Evolutionary conservation across 2,888 invertebrate species (phyloP).

Genomic region (Pegoplata infirma): DNA sequence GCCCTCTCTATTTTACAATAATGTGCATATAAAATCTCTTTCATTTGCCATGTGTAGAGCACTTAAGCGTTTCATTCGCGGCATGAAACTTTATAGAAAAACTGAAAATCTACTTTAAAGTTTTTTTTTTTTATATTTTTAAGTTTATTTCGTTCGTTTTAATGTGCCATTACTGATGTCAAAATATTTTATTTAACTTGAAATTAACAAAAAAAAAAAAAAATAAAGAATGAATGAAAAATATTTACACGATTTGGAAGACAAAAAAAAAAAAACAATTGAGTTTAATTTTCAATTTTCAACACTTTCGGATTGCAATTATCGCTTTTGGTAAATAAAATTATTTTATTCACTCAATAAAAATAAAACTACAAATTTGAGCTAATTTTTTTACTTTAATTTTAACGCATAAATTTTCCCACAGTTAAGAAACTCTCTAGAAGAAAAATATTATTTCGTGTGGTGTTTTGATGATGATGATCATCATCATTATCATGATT

Average conservation of each 20-base stretch:
- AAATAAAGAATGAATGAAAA: too few species aligned
- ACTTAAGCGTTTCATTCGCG: constrained; percentile 23
- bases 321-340: constrained; percentile 55
- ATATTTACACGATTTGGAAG: neutral
- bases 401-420: constrained; percentile 44
- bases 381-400: constrained; percentile 36
- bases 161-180: constrained; percentile 51
- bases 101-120: constrained; percentile 53
- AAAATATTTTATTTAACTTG: constrained; percentile 37
- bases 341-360: constrained; percentile 20
- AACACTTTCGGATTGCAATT: constrained; percentile 62
- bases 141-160: constrained; percentile 16
- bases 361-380: neutral
- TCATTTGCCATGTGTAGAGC: constrained; percentile 7
- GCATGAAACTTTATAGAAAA: constrained; percentile 16
- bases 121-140: constrained; percentile 11
- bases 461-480: too few species aligned
- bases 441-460: too few species aligned
- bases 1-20: too few species aligned
- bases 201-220: neutral
- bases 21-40: constrained; percentile 2
- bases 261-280: neutral
- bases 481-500: too few species aligned
- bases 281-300: constrained; percentile 45
- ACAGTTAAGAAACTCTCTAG: constrained; percentile 21